Evolutionary conservation across 2,113 vertebrate species (phyloP).

Genomic region (Hyaena hyaena): DNA sequence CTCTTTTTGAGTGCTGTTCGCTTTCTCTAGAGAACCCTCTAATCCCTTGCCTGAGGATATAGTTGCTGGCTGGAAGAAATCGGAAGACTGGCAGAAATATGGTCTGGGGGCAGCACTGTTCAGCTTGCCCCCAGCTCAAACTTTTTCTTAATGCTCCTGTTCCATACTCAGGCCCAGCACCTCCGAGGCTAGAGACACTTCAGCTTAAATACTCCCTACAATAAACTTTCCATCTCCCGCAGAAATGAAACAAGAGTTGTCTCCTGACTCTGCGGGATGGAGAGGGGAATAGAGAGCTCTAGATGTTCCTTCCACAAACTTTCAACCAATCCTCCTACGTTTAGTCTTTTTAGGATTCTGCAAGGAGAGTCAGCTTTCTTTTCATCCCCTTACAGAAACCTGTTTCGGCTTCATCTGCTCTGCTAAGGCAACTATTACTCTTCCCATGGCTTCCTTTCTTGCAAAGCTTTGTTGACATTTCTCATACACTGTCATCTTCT

Average conservation of each 20-base stretch:
- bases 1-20: background rate
- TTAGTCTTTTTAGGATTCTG: conserved; percentile 3
- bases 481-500: conserved; percentile 25
- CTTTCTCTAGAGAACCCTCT: background rate
- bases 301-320: background rate
- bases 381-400: background rate
- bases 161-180: background rate
- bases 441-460: background rate
- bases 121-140: background rate
- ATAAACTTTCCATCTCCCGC: background rate
- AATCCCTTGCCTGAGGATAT: background rate
- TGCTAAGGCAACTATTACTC: background rate
- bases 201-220: background rate
- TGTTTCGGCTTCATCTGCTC: background rate
- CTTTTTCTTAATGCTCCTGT: background rate
- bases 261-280: background rate
- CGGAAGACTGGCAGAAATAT: background rate
- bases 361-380: background rate
- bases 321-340: background rate
- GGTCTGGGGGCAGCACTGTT: background rate
- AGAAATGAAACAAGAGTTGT: background rate
- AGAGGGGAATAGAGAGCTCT: background rate
- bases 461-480: conserved; percentile 39
- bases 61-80: background rate
- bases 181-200: background rate